A percentile compares a stretch with the other conserved stretches of the same genome.
These are phyloP conservation scores for Loris lydekkerianus DNA, from an alignment of 2,797 vertebrate genomes.

Conservation along the genomic window DNA sequence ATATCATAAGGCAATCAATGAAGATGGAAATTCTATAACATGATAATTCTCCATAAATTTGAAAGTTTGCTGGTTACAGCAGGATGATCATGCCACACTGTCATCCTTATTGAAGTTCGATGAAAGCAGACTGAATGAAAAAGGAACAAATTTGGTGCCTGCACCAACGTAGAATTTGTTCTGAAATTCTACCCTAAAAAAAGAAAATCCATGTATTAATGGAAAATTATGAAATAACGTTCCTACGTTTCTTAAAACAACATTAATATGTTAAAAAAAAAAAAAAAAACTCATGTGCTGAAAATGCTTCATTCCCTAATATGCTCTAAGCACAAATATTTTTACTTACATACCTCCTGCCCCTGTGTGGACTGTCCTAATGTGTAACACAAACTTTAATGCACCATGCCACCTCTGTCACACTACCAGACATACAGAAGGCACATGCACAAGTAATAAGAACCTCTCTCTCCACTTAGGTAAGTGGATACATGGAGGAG, in stretches of 20 bases:
- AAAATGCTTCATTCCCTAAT: neutral
- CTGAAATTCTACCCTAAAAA: slow-evolving; percentile 98
- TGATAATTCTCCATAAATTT: slow-evolving; percentile 79
- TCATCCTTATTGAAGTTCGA: slow-evolving; percentile 86
- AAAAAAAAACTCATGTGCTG: neutral
- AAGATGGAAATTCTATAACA: slow-evolving; percentile 81
- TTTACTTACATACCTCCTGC: neutral
- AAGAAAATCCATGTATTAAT: neutral
- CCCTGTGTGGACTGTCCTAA: accelerated
- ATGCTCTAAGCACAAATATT: neutral
- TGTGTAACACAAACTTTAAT: neutral
- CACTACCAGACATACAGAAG: no score
- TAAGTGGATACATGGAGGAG: neutral
- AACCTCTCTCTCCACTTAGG: neutral
- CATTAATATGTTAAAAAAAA: neutral
- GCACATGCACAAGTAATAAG: accelerated
- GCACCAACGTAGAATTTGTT: slow-evolving; percentile 98
- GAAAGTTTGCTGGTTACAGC: slow-evolving; percentile 57
- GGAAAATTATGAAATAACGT: neutral
- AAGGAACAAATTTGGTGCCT: slow-evolving; percentile 96
- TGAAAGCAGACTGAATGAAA: slow-evolving; percentile 93
- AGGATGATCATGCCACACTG: slow-evolving; percentile 75
- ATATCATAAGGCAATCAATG: slow-evolving; percentile 91
- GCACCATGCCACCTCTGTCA: accelerated
- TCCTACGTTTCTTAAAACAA: neutral